Percentiles rank a stretch among this genome's conserved stretches.
phyloP scores from a whole-genome alignment of 2,888 invertebrate species.

The Argyresthia goedartella region DNA sequence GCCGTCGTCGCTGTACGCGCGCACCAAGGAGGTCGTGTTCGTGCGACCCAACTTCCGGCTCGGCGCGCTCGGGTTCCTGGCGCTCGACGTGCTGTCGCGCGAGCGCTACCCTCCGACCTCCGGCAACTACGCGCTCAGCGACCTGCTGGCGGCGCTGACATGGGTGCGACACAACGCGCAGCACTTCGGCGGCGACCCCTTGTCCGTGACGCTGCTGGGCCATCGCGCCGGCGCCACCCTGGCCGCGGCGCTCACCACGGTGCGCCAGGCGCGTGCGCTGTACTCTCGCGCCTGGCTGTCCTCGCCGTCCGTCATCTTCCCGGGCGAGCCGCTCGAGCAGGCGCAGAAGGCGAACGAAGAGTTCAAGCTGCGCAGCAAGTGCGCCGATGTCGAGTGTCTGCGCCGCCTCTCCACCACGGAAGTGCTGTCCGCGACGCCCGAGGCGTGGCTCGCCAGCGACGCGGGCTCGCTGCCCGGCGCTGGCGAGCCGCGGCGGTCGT shows the following conservation, averaged over 20 bases:
- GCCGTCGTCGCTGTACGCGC: slow-evolving; percentile 82
- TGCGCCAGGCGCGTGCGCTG: slow-evolving; percentile 72
- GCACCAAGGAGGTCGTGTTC: slow-evolving; percentile 84
- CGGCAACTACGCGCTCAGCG: slow-evolving; percentile 89
- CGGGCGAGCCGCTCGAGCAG: slow-evolving; percentile 72
- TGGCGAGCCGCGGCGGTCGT: slow-evolving; percentile 76
- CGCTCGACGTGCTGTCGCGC: slow-evolving; percentile 77
- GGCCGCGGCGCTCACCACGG: slow-evolving; percentile 79
- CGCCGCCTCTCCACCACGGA: slow-evolving; percentile 63
- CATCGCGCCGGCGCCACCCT: slow-evolving; percentile 89
- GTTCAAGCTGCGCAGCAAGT: slow-evolving; percentile 71
- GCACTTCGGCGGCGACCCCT: slow-evolving; percentile 86
- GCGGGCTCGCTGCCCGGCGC: slow-evolving; percentile 74
- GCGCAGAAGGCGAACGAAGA: slow-evolving; percentile 73
- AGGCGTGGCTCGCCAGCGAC: slow-evolving; percentile 76
- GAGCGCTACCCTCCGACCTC: slow-evolving; percentile 80
- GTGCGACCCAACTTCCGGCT: slow-evolving; percentile 89
- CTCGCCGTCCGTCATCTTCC: slow-evolving; percentile 81
- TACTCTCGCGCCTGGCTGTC: slow-evolving; percentile 86
- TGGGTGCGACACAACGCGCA: slow-evolving; percentile 88
- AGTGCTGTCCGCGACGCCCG: slow-evolving; percentile 78
- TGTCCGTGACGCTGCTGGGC: slow-evolving; percentile 84
- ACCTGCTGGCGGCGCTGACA: slow-evolving; percentile 79
- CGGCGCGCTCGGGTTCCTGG: slow-evolving; percentile 85
- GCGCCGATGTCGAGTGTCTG: slow-evolving; percentile 71